Evolutionary conservation across 2,797 vertebrate species (phyloP).

Genomic region (Stomatorhinus walkeri): DNA sequence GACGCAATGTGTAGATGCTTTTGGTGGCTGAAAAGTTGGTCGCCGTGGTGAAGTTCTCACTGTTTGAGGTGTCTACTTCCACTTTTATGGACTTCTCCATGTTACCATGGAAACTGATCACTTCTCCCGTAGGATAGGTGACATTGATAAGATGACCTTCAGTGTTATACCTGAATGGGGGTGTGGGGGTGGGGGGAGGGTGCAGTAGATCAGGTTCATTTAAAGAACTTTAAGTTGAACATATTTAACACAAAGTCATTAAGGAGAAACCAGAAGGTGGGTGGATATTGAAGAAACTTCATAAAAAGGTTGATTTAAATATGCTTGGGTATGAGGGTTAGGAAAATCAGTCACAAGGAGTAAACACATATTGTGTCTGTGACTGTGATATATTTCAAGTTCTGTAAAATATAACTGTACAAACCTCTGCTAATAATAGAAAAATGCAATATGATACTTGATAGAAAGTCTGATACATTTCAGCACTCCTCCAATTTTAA

Average conservation of each 20-base stretch:
- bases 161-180: conserved; percentile 68
- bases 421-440: not conserved
- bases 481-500: not conserved
- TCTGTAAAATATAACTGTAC: not conserved
- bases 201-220: not conserved
- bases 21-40: conserved; percentile 89
- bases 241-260: not conserved
- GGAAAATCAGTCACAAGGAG: not conserved
- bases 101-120: conserved; percentile 85
- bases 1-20: conserved; percentile 84
- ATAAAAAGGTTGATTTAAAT: not conserved
- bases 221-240: not conserved
- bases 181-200: not conserved
- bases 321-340: not conserved
- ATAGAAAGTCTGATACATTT: not conserved
- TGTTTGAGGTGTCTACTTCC: conserved; percentile 79
- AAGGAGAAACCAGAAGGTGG: not conserved
- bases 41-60: conserved; percentile 81
- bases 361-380: not conserved
- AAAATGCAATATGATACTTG: not conserved
- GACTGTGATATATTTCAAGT: not conserved
- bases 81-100: conserved; percentile 82
- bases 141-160: conserved; percentile 88
- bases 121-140: conserved; percentile 86
- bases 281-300: not conserved